phyloP scores from a whole-genome alignment of 2,888 invertebrate species.

The Dryobotodes eremita region DNA sequence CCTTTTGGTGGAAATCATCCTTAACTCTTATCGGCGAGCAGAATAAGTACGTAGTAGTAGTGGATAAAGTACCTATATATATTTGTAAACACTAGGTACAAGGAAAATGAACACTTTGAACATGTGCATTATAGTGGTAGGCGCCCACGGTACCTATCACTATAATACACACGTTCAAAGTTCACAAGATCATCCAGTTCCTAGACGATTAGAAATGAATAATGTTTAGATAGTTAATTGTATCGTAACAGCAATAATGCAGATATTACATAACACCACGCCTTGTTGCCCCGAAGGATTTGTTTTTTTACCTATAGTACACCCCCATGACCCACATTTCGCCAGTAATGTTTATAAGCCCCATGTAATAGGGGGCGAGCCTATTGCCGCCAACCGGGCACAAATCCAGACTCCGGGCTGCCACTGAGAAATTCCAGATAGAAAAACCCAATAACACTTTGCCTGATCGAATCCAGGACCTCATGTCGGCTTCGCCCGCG shows the following conservation, averaged over 20 bases:
- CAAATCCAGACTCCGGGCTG: not conserved
- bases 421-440: not conserved
- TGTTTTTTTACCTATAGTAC: not conserved
- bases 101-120: conserved; percentile 27
- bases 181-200: conserved; percentile 2
- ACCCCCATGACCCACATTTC: not conserved
- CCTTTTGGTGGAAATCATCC: too few species aligned
- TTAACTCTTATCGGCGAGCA: not conserved
- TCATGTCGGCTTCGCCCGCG: not conserved
- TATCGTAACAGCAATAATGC: conserved; percentile 1
- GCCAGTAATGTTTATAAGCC: not conserved
- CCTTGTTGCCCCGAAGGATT: not conserved
- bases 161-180: conserved; percentile 20
- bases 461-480: not conserved
- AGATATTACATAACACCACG: not conserved
- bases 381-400: not conserved
- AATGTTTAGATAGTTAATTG: conserved; percentile 4
- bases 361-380: not conserved
- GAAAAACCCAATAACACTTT: not conserved
- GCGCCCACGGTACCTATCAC: not conserved
- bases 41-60: not conserved
- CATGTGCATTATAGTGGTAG: too few species aligned
- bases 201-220: conserved; percentile 24
- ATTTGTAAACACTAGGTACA: not conserved
- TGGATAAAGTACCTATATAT: not conserved